Percentiles rank a stretch among this genome's conserved stretches.
Evolutionary conservation across 2,797 vertebrate genomes (phyloP).

Genomic region (Austrolebias charrua): DNA sequence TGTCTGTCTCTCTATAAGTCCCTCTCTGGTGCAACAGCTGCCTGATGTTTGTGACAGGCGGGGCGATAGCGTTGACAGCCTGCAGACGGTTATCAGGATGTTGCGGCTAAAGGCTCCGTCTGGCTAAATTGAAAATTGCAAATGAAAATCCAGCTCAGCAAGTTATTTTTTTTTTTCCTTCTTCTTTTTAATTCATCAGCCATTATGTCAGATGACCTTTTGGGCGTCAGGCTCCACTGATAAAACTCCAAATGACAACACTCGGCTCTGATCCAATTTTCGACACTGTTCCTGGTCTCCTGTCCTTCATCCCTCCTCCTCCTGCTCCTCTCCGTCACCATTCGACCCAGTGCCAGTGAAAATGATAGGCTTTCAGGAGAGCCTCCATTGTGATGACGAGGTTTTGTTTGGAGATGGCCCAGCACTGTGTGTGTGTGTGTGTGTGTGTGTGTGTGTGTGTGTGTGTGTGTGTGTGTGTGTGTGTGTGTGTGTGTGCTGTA

Average conservation of each 20-base stretch:
- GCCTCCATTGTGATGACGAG: conserved; percentile 98
- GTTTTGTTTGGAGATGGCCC: conserved; percentile 84
- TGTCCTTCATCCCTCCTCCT: conserved; percentile 69
- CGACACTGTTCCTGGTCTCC: conserved; percentile 83
- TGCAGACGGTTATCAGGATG: conserved; percentile 95
- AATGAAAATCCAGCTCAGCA: conserved; percentile 86
- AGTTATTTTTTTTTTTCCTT: conserved; percentile 40
- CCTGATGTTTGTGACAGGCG: conserved; percentile 97
- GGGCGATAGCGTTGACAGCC: conserved; percentile 86
- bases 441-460: conserved; percentile 10
- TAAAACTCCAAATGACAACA: conserved; percentile 96
- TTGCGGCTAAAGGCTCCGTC: conserved; percentile 75
- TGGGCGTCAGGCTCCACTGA: conserved; percentile 87
- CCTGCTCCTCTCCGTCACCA: conserved; percentile 85
- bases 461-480: conserved; percentile 24
- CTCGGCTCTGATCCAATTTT: conserved; percentile 98
- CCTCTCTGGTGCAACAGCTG: conserved; percentile 78
- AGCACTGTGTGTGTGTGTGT: conserved; percentile 25
- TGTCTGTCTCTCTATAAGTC: conserved; percentile 45
- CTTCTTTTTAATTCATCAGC: conserved; percentile 89
- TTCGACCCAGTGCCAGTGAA: conserved; percentile 93
- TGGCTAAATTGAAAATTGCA: conserved; percentile 99
- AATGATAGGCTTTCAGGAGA: conserved; percentile 99
- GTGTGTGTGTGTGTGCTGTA: conserved; percentile 21
- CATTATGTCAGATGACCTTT: conserved; percentile 99